phyloP scores from a whole-genome alignment of 2,113 vertebrate genomes.

The Phaethon lepturus region DNA sequence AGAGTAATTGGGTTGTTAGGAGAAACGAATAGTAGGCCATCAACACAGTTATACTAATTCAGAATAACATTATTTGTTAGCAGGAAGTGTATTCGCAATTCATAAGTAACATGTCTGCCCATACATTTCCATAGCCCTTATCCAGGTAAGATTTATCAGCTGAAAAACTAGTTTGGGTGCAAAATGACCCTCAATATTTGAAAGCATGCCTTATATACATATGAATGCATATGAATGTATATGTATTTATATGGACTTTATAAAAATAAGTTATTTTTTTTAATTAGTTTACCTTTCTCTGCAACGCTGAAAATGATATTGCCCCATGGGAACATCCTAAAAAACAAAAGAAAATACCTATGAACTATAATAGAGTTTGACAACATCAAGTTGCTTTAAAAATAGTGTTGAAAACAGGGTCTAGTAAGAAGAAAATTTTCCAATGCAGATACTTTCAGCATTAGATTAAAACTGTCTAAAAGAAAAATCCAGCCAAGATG shows the following conservation, averaged over 20 bases:
- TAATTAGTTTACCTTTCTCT: slow-evolving; percentile 88
- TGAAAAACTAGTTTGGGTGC: background rate
- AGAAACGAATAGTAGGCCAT: background rate
- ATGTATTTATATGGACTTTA: background rate
- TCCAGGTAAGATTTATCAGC: background rate
- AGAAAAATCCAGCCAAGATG: background rate
- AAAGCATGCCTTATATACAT: background rate
- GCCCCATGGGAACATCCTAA: slow-evolving; percentile 94
- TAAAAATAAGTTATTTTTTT: background rate
- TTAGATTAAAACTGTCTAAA: background rate
- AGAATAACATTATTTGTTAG: background rate
- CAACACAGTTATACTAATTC: background rate
- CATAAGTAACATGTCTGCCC: background rate
- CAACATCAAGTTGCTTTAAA: background rate
- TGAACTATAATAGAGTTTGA: background rate
- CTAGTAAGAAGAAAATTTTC: background rate
- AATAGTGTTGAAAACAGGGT: background rate
- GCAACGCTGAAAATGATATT: slow-evolving; percentile 93
- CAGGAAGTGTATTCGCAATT: background rate
- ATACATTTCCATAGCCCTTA: background rate
- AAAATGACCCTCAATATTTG: background rate
- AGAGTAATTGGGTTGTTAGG: background rate
- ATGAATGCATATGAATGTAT: background rate
- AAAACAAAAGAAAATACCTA: background rate
- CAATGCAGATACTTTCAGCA: background rate